phyloP scores from a whole-genome alignment of 2,888 invertebrate genomes.

The Melieria picta region DNA sequence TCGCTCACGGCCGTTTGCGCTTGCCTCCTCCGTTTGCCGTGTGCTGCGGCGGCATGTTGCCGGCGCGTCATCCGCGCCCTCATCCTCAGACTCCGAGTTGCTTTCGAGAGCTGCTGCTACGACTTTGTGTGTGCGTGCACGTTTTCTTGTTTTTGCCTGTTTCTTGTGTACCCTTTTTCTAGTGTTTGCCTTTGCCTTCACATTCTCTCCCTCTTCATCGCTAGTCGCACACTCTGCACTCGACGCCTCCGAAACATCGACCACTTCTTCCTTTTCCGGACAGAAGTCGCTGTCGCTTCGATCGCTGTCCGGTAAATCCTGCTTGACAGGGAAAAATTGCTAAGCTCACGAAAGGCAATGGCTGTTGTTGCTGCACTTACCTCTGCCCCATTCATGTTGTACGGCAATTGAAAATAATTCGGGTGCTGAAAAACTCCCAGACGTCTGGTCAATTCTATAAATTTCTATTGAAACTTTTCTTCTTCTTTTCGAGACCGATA shows the following conservation, averaged over 20 bases:
- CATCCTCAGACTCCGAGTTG: slow-evolving; percentile 38
- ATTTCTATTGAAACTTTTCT: too few relatives aligned
- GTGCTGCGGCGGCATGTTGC: slow-evolving; percentile 39
- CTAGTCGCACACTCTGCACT: slow-evolving; percentile 37
- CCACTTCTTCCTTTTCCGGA: slow-evolving; percentile 70
- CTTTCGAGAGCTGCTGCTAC: slow-evolving; percentile 31
- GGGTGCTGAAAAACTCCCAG: too few relatives aligned
- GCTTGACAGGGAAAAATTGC: too few relatives aligned
- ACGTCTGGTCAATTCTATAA: too few relatives aligned
- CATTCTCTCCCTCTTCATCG: slow-evolving; percentile 22
- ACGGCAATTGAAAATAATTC: too few relatives aligned
- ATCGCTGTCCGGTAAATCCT: slow-evolving; percentile 71
- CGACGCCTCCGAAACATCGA: slow-evolving; percentile 59
- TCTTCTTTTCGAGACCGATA: too few relatives aligned
- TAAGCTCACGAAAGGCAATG: background rate
- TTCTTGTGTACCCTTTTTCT: slow-evolving; percentile 8
- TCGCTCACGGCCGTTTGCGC: slow-evolving; percentile 35
- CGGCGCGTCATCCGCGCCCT: slow-evolving; percentile 8
- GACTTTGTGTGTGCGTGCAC: slow-evolving; percentile 35
- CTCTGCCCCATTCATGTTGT: slow-evolving; percentile 8
- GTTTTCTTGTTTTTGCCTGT: slow-evolving; percentile 19
- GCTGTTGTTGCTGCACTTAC: slow-evolving; percentile 3
- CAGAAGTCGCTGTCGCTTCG: slow-evolving; percentile 83
- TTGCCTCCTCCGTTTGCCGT: slow-evolving; percentile 44
- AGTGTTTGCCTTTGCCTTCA: slow-evolving; percentile 26